phyloP scores from a whole-genome alignment of 1,140 invertebrate genomes.

The Heliconius hermathena region DNA sequence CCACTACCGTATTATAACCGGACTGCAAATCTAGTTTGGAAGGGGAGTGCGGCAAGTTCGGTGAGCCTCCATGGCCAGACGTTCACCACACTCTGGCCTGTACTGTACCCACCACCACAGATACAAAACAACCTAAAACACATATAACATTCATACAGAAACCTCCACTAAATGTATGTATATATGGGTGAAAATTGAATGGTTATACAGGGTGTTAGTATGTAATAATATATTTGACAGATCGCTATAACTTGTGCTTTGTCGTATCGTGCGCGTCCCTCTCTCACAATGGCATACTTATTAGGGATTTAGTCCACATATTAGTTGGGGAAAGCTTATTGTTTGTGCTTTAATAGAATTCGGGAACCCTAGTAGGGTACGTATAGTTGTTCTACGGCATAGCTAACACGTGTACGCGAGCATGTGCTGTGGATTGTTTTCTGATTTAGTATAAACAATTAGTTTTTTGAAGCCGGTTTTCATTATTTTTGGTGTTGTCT shows the following conservation, averaged over 20 bases:
- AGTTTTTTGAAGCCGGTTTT: conserved; percentile 7
- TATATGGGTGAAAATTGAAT: conserved; percentile 19
- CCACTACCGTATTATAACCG: conserved; percentile 73
- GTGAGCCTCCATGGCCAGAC: conserved; percentile 80
- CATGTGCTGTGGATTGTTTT: conserved; percentile 56
- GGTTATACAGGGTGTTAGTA: neutral
- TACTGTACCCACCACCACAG: conserved; percentile 50
- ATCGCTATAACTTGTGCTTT: conserved; percentile 80
- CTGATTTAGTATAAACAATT: conserved; percentile 26
- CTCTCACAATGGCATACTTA: conserved; percentile 81
- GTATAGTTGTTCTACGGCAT: conserved; percentile 49
- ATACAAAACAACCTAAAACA: conserved; percentile 49
- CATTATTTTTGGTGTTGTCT: too few species aligned
- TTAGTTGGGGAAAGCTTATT: conserved; percentile 79
- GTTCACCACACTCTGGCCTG: conserved; percentile 76
- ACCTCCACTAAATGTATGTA: neutral
- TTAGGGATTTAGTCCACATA: conserved; percentile 82
- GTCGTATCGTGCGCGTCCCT: conserved; percentile 76
- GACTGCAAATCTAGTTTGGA: conserved; percentile 79
- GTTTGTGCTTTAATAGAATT: conserved; percentile 81
- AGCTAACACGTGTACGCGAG: conserved; percentile 50
- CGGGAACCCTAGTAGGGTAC: conserved; percentile 61
- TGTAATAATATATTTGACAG: conserved; percentile 56
- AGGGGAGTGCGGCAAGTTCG: conserved; percentile 79
- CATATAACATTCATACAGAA: conserved; percentile 31